Base-by-base conservation (phyloP, 2,888 invertebrate species). In the Macaria liturata region DNA sequence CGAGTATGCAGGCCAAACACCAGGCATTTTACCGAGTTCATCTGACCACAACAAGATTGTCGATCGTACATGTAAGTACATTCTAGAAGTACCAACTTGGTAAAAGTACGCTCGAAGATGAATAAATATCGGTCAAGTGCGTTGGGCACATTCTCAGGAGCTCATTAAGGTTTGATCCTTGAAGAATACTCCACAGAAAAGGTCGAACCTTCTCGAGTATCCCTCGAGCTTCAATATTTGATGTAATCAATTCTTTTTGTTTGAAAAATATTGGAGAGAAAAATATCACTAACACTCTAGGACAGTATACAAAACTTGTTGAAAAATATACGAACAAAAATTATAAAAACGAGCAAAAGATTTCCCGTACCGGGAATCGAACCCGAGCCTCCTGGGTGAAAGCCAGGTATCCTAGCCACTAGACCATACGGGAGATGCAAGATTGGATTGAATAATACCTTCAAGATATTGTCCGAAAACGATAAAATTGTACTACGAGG, bases 361-460 rank as follows among this genome's bases (percentile, higher is more conserved):
- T 37, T 93, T 94, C 93, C 93, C 93, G 93, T 94, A 93, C 93
- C 94, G 94, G 94, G 94, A 94, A 94, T 94, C 94, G 94, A 94
- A 94, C 94, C 94, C 94, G 94, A 94, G 94, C 94, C 94, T 94
- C 94, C 94, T 94, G 93, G 94, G 93, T 94, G 94, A 94, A 93
- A 94, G 94, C 94, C 94, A 94, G 93, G 93, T 94, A 94, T 94
- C 94, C 93, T 94, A 94, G 93, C 94, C 94, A 94, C 93, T 94
- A 94, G 93, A 93, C 93, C 92, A 93, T 93, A 93, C 92, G 93
- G 93, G 93, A 93, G 65, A 31, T 80, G 30, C 0, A 39, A 39
- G 5, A 8, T 39, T 8, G 39, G 8, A 39, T 39, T 5, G 8
- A 39, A 39, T 39, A 20, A 20, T 20, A 20, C 20, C 2, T 20